Base-by-base conservation (phyloP, 2,113 vertebrate species). In the Oryzias melastigma region DNA sequence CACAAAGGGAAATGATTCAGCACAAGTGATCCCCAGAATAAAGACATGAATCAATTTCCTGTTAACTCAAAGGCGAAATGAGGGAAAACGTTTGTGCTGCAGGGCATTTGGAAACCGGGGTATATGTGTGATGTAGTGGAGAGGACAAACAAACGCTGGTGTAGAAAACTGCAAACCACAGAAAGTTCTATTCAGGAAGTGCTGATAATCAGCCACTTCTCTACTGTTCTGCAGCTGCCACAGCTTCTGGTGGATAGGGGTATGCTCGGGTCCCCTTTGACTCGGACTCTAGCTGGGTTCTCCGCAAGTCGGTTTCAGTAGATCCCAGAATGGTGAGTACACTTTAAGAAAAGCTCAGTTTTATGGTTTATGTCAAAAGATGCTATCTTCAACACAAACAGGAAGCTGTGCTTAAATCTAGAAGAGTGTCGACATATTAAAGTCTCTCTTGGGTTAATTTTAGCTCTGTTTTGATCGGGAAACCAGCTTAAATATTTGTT, bases 171-270 rank as follows among this genome's bases (percentile, higher is more conserved):
- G 14, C 43, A 19, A 42, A 17, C 71, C 29, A 50, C 51, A 51
- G 27, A 75, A 47, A 57, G 54, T 54, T 68, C 58, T 59, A 85
- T 74, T 66, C 62, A 83, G 83, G 83, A 85, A 85, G 83, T 83
- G 63, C 18, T 58, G 68, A 62, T 58, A 60, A 52, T 40, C 52
- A 57, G 5, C 51, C 29, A 42, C 65, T 59, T 52, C 62, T 19
- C 71, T 72, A 78, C 69, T 62, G 68, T 51, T 65, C 53, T 44
- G 24, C 54, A 17, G 47, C 54, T 57, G 51, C 14, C 43, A 4
- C 48, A 44, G 19, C 18, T 19, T 55, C 16, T 18, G 40, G 7
- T 42, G 51, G 24, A 58, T n/a, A 57, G 48, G 35, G 29, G 1
- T 14, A 10, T 1, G 3, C 4, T 0, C 57, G 43, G 45, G 20